Conservation (phyloP, 2,888 invertebrate species). For the Griposia aprilina region DNA sequence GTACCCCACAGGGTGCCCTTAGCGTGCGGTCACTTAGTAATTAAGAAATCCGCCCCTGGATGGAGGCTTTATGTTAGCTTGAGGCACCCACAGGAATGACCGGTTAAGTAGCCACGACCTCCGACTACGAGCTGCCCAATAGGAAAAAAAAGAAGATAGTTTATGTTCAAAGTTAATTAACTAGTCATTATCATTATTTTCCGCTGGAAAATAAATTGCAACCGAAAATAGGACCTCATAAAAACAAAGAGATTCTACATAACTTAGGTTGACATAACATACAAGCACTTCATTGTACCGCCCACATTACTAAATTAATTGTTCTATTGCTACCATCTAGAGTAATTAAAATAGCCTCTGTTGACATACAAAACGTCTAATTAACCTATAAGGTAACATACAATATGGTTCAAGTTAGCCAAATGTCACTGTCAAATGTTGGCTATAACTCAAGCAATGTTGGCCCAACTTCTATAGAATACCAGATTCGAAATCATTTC, state of each 20-base stretch:
- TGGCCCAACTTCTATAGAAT: background rate
- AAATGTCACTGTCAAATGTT: slow-evolving; percentile 13
- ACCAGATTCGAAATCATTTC: background rate
- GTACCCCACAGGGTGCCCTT: too few relatives aligned
- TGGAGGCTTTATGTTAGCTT: too few relatives aligned
- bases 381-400: slow-evolving; percentile 49
- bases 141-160: too few relatives aligned
- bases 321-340: slow-evolving; percentile 41
- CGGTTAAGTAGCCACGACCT: too few relatives aligned
- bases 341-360: slow-evolving; percentile 52
- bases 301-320: slow-evolving; percentile 39
- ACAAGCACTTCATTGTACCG: slow-evolving; percentile 31
- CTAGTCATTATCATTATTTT: background rate
- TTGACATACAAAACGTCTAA: slow-evolving; percentile 38
- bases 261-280: slow-evolving; percentile 28
- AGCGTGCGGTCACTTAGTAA: too few relatives aligned
- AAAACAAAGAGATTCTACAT: slow-evolving; percentile 16
- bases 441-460: background rate
- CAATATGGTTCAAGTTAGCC: slow-evolving; percentile 17
- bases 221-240: slow-evolving; percentile 29
- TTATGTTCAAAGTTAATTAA: background rate
- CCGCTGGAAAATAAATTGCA: too few relatives aligned
- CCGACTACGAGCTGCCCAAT: too few relatives aligned
- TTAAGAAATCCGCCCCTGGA: too few relatives aligned
- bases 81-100: too few relatives aligned